phyloP scores from a whole-genome alignment of 2,797 vertebrate genomes.

The Myotis vivesi region DNA sequence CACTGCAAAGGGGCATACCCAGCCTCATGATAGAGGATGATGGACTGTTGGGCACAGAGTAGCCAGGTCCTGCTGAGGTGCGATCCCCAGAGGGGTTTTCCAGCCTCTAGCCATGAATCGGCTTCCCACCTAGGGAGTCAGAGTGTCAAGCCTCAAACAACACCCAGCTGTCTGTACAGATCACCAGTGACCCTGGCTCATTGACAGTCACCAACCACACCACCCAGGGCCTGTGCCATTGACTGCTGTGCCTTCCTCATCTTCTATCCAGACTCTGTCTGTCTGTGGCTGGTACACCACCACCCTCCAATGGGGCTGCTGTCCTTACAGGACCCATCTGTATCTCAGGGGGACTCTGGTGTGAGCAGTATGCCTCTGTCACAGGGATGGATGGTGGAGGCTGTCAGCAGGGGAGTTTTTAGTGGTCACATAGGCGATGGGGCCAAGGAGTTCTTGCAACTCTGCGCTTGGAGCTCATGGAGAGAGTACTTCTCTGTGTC shows the following conservation, averaged over 20 bases:
- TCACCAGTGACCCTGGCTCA: neutral
- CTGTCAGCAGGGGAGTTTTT: neutral
- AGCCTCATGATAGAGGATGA: neutral
- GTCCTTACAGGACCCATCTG: neutral
- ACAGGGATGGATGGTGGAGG: neutral
- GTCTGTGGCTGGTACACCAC: neutral
- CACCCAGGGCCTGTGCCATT: too few species aligned
- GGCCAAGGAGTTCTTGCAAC: neutral
- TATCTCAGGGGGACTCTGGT: neutral
- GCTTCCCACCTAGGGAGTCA: neutral
- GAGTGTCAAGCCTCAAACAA: neutral
- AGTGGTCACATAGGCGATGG: neutral
- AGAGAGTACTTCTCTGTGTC: neutral
- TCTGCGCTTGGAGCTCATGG: neutral
- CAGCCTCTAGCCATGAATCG: neutral
- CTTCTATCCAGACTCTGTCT: neutral
- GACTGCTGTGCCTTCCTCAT: neutral
- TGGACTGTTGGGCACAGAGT: neutral
- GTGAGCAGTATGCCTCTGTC: neutral
- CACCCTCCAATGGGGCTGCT: neutral
- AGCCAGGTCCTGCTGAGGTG: neutral
- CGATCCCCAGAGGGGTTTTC: neutral
- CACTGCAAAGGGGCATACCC: neutral
- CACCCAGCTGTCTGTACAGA: neutral
- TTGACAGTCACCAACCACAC: neutral